A percentile compares a stretch with the other conserved stretches of the same genome.
These are phyloP conservation scores for Neoitamus cyanurus DNA, from an alignment of 2,888 invertebrate genomes.

Conservation along the genomic window DNA sequence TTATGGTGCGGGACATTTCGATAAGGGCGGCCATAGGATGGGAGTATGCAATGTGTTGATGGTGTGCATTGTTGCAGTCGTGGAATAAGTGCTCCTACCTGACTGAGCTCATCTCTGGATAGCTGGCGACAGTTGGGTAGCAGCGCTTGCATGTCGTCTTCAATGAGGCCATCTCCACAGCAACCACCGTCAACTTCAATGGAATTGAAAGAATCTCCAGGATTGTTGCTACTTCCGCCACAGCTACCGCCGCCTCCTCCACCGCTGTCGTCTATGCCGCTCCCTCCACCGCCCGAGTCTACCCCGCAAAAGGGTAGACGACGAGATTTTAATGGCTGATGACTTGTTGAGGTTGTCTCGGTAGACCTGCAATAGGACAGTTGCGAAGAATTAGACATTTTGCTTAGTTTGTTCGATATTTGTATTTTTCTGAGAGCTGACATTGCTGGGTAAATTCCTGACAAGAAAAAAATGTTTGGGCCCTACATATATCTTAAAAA, in stretches of 20 bases:
- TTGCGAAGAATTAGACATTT: neutral
- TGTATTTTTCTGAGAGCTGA: neutral
- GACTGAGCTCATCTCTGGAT: constrained; percentile 66
- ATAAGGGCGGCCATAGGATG: neutral
- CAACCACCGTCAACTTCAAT: constrained; percentile 62
- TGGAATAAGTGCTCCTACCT: constrained; percentile 57
- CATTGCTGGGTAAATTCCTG: too few relatives aligned
- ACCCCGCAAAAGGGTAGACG: constrained; percentile 62
- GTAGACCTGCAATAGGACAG: constrained; percentile 17
- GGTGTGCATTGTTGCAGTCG: neutral
- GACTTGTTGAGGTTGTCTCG: constrained; percentile 56
- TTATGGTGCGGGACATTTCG: neutral
- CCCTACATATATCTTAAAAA: too few relatives aligned
- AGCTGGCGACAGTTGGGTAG: constrained; percentile 63
- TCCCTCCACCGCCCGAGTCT: constrained; percentile 56
- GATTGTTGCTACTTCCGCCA: constrained; percentile 35
- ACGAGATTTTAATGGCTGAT: constrained; percentile 56
- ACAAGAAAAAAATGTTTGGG: too few relatives aligned
- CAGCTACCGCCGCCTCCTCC: constrained; percentile 50
- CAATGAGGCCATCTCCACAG: constrained; percentile 60
- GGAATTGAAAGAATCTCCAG: constrained; percentile 56
- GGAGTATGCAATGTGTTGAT: neutral
- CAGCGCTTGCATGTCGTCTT: constrained; percentile 65
- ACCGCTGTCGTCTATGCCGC: constrained; percentile 52
- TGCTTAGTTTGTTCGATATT: neutral